These are phyloP conservation scores for Acleris laterana DNA, from an alignment of 2,888 invertebrate species.

Conservation along the genomic window DNA sequence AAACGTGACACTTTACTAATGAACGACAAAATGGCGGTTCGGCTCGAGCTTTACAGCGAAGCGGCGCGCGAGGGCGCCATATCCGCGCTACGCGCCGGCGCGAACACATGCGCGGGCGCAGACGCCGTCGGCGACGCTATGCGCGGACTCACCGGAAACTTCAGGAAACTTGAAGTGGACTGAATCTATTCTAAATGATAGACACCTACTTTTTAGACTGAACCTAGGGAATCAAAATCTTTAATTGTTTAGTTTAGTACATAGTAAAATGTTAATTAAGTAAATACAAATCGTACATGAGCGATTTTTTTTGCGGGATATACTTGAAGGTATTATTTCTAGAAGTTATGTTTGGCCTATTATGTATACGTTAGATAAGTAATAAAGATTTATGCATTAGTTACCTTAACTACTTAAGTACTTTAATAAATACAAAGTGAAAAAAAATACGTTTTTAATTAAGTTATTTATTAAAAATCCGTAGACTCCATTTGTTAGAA, in stretches of 20 bases:
- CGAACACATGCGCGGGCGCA: slow-evolving; percentile 84
- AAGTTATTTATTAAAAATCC: slow-evolving; percentile 72
- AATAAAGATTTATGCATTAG: slow-evolving; percentile 11
- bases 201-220: slow-evolving; percentile 23
- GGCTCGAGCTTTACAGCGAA: slow-evolving; percentile 87
- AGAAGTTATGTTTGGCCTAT: slow-evolving; percentile 28
- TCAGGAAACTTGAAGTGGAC: slow-evolving; percentile 91
- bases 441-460: slow-evolving; percentile 46
- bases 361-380: slow-evolving; percentile 17
- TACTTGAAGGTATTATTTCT: slow-evolving; percentile 20
- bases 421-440: slow-evolving; percentile 37
- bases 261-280: slow-evolving; percentile 14
- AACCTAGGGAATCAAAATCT: slow-evolving; percentile 30
- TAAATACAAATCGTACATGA: slow-evolving; percentile 23
- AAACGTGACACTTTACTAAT: slow-evolving; percentile 85
- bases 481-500: slow-evolving; percentile 62
- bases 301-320: slow-evolving; percentile 17
- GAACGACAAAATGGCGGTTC: slow-evolving; percentile 89
- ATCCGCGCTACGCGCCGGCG: slow-evolving; percentile 87
- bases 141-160: slow-evolving; percentile 89
- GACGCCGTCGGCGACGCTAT: slow-evolving; percentile 87
- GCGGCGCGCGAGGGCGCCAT: slow-evolving; percentile 90
- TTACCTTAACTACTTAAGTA: slow-evolving; percentile 4
- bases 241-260: slow-evolving; percentile 30
- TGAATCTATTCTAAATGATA: slow-evolving; percentile 51